Conservation (phyloP, 2,797 vertebrate species). For the Eremophila alpestris region DNA sequence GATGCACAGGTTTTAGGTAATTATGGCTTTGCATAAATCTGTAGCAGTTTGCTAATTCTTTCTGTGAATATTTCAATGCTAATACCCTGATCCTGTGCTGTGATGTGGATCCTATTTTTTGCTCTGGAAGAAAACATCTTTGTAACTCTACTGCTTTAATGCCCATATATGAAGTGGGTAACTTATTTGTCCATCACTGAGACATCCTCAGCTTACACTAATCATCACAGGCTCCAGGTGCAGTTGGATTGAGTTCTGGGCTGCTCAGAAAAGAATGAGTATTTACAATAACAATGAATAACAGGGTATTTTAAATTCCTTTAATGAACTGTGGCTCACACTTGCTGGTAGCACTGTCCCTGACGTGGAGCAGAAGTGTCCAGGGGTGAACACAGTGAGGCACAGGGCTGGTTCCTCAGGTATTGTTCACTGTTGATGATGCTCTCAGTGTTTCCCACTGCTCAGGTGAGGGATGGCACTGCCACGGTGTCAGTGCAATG, state of each 20-base stretch:
- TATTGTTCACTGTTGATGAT: fast-evolving
- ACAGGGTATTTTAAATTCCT: neutral
- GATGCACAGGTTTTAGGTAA: conserved; percentile 4
- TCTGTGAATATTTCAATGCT: neutral
- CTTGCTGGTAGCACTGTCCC: neutral
- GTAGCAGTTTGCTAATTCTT: neutral
- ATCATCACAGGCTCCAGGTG: neutral
- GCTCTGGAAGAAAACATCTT: neutral
- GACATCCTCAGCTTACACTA: neutral
- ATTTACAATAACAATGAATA: neutral
- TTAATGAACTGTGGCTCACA: neutral
- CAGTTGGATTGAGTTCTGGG: neutral
- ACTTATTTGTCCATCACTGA: neutral
- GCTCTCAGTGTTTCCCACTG: neutral
- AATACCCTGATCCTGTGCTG: neutral
- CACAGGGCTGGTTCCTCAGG: neutral
- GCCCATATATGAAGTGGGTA: neutral
- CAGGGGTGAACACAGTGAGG: neutral
- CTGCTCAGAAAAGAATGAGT: neutral
- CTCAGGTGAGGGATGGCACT: fast-evolving
- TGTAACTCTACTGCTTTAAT: neutral
- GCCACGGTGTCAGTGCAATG: fast-evolving
- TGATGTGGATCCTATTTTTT: neutral
- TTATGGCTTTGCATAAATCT: conserved; percentile 45
- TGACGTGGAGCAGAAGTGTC: neutral